A percentile compares a stretch with the other conserved stretches of the same genome.
Conservation (phyloP, 2,888 invertebrate genomes). For the Xylota segnis region DNA sequence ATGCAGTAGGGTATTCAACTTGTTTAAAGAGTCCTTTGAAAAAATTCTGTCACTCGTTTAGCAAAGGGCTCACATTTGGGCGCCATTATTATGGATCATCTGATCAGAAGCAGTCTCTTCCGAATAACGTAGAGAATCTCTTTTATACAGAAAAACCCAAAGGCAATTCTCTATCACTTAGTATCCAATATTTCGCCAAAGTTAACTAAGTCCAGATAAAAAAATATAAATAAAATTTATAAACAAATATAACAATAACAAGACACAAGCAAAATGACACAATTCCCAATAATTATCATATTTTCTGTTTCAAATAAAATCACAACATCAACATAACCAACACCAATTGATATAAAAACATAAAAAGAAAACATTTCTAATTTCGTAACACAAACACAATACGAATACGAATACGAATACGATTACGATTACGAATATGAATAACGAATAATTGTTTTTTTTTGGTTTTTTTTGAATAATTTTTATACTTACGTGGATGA, state of each 20-base stretch:
- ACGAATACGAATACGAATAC: conserved; percentile 53
- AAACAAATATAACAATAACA: conserved; percentile 2
- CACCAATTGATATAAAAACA: conserved; percentile 46
- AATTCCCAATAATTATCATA: not conserved
- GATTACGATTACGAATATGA: conserved; percentile 51
- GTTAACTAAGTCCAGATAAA: conserved; percentile 15
- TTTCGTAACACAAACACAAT: conserved; percentile 55
- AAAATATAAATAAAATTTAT: conserved; percentile 9
- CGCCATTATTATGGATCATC: too few relatives aligned
- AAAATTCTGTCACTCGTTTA: too few relatives aligned
- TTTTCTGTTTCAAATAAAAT: conserved; percentile 6
- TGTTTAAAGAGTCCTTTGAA: too few relatives aligned
- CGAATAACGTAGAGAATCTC: too few relatives aligned
- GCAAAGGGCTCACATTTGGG: too few relatives aligned
- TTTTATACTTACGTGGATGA: conserved; percentile 75
- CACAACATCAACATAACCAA: conserved; percentile 53
- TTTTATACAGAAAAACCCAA: too few relatives aligned
- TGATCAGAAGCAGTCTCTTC: too few relatives aligned
- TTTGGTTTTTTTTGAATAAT: conserved; percentile 21
- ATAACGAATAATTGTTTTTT: conserved; percentile 34
- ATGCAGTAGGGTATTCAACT: too few relatives aligned
- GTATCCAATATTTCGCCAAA: conserved; percentile 22
- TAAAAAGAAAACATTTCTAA: conserved; percentile 39
- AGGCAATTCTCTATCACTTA: too few relatives aligned
- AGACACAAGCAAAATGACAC: conserved; percentile 57